phyloP scores from a whole-genome alignment of 2,113 vertebrate genomes.

The Dicentrarchus labrax region DNA sequence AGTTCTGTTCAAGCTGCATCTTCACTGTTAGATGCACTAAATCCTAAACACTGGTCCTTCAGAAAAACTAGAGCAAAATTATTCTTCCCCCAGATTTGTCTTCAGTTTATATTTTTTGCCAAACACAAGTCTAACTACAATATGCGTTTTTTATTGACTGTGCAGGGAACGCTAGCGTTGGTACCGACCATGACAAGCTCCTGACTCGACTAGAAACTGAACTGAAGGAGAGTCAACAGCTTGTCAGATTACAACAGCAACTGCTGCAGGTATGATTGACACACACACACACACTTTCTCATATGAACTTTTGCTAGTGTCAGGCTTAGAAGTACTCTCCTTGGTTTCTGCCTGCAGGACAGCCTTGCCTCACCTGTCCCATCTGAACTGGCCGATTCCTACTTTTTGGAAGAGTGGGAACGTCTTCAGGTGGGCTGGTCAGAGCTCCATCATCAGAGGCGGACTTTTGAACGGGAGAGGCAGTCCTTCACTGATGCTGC shows the following conservation, averaged over 20 bases:
- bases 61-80: too few species aligned
- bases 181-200: conserved; percentile 85
- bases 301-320: not conserved
- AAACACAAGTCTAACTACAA: not conserved
- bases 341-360: conserved; percentile 69
- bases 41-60: too few species aligned
- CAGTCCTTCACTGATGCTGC: conserved; percentile 86
- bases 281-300: not conserved
- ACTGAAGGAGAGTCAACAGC: conserved; percentile 79
- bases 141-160: not conserved
- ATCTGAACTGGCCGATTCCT: conserved; percentile 74
- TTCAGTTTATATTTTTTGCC: not conserved
- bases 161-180: conserved; percentile 55
- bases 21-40: too few species aligned
- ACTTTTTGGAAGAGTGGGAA: conserved; percentile 87
- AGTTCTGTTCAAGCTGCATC: too few species aligned
- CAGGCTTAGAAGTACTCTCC: not conserved
- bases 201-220: conserved; percentile 80
- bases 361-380: conserved; percentile 57
- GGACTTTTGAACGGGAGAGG: conserved; percentile 85
- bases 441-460: conserved; percentile 79
- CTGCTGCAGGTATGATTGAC: conserved; percentile 80
- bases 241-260: conserved; percentile 81
- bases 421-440: conserved; percentile 75
- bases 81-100: too few species aligned